phyloP scores from a whole-genome alignment of 2,888 invertebrate genomes.

The Apotomis turbidana region DNA sequence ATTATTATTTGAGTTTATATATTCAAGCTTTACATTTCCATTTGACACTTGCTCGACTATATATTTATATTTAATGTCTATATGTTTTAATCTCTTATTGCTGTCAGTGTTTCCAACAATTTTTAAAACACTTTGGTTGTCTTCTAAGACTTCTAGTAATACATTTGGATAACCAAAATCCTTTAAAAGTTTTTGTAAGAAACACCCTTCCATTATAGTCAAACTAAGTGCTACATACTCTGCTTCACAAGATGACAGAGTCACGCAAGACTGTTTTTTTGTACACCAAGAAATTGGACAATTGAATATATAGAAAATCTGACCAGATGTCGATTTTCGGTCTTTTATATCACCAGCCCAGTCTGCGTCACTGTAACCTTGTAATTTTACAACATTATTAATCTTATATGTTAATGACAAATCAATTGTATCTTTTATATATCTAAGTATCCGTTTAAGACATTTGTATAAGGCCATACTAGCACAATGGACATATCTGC shows the following conservation, averaged over 20 bases:
- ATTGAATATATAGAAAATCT: slow-evolving; percentile 15
- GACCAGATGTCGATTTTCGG: slow-evolving; percentile 39
- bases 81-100: too few species aligned
- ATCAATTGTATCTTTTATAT: too few species aligned
- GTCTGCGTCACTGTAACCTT: slow-evolving; percentile 39
- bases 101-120: too few species aligned
- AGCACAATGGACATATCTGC: too few species aligned
- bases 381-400: slow-evolving; percentile 14
- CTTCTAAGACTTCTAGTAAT: neutral
- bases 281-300: too few species aligned
- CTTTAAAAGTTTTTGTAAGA: neutral
- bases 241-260: slow-evolving; percentile 12
- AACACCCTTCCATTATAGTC: slow-evolving; percentile 2
- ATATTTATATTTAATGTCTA: neutral
- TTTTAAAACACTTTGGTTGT: too few species aligned
- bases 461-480: too few species aligned
- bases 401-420: neutral
- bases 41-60: too few species aligned
- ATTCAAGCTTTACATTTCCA: too few species aligned
- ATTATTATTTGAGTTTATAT: too few species aligned
- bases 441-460: too few species aligned
- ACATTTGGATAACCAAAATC: slow-evolving; percentile 5
- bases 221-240: slow-evolving; percentile 2
- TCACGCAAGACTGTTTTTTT: slow-evolving; percentile 22
- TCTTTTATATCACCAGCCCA: slow-evolving; percentile 36